Base-by-base conservation (phyloP, 2,113 vertebrate genomes). In the Micronycteris hirsuta region DNA sequence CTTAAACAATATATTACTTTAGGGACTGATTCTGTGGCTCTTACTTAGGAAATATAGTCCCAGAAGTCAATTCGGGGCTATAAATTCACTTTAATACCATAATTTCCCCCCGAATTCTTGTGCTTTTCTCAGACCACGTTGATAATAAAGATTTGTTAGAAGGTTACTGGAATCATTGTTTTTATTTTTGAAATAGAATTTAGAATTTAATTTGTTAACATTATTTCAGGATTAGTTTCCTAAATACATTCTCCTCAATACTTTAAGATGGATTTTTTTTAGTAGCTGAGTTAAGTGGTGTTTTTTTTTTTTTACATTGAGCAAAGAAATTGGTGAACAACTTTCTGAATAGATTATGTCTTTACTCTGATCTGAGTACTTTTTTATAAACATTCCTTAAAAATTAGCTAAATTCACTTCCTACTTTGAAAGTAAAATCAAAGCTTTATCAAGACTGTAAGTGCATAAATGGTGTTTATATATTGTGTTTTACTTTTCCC, bases 1-100 rank as follows among this genome's bases (percentile, higher is more conserved):
- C 22, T 96, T 93, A 96, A 95, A 94, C 95, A 91, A 82, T 68
- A 26, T 73, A 86, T 96, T 86, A 73, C 78, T 93, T 95, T 70
- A 92, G 90, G 47, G 87, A 96, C 65, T 68, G 82, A 93, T 93
- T 95, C 71, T 90, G 76, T 77, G 38, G 52, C 26, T 88, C 78
- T 71, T 76, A 20, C 31, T 93, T 89, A 85, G 56, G 63, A 87
- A 95, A 88, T 85, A 77, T 7, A 81, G 63, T 85, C 52, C 52
- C 45, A 82, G 6, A 82, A 87, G 12, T 95, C 76, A 85, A 5
- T 22, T 92, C n/a, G 47, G 54, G 3, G 19, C 61, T 82, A 20
- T 73, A 89, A 85, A 73, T 38, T 93, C 86, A 31, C 17, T 89
- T 24, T 68, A 74, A 24, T 94, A 0, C 15, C 5, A 49, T 63